These are phyloP conservation scores for Heterocephalus glaber DNA, from an alignment of 2,113 vertebrate species.

Conservation along the genomic window DNA sequence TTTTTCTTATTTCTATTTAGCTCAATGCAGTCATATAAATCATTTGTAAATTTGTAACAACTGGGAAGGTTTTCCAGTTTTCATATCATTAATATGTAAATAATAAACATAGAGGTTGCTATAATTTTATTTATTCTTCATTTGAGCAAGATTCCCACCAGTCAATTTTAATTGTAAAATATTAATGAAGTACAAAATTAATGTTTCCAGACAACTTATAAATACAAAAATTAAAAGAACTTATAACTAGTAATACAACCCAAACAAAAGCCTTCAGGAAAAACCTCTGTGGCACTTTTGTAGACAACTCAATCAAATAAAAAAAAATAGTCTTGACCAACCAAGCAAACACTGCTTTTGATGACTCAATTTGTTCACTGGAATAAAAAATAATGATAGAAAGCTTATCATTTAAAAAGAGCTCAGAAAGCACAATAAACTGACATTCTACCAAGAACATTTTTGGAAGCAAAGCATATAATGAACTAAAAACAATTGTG, in stretches of 20 bases:
- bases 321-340: background rate
- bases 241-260: background rate
- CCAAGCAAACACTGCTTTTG: background rate
- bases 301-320: background rate
- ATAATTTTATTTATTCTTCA: background rate
- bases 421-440: background rate
- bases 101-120: background rate
- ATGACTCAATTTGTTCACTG: background rate
- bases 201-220: background rate
- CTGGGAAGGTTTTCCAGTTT: background rate
- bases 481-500: background rate
- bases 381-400: conserved; percentile 39
- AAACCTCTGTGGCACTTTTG: background rate
- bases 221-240: background rate
- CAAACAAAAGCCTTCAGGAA: background rate
- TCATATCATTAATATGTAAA: background rate
- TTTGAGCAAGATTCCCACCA: background rate
- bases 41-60: background rate
- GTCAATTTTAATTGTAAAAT: background rate
- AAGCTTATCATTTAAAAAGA: conserved; percentile 24
- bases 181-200: background rate
- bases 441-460: background rate
- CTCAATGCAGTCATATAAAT: conserved; percentile 31
- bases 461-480: conserved; percentile 26
- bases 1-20: conserved; percentile 24